These are phyloP conservation scores for Hyposoter dolosus DNA, from an alignment of 2,888 invertebrate species.

Conservation along the genomic window DNA sequence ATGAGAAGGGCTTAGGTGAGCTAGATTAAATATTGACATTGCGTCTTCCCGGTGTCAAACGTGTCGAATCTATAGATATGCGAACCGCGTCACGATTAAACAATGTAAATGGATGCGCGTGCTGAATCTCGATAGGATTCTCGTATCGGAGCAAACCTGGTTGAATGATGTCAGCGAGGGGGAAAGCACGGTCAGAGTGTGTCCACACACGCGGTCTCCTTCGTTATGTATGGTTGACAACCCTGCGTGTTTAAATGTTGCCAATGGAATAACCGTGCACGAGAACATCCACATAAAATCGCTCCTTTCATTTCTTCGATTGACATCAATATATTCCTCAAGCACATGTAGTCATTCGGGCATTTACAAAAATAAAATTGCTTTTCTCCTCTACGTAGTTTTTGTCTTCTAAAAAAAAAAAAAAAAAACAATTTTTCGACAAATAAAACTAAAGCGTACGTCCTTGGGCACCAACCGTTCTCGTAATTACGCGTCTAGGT, in stretches of 20 bases:
- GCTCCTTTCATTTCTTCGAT: neutral
- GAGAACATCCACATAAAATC: neutral
- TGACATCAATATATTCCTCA: neutral
- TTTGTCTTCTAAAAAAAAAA: neutral
- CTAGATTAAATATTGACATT: neutral
- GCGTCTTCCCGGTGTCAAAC: neutral
- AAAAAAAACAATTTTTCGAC: neutral
- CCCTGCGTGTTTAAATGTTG: conserved; percentile 10
- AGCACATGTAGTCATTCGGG: neutral
- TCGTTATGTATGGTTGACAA: conserved; percentile 49
- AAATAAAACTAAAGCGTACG: neutral
- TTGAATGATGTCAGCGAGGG: conserved; percentile 43
- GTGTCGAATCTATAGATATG: conserved; percentile 18
- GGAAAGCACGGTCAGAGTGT: conserved; percentile 43
- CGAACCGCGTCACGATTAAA: conserved; percentile 66
- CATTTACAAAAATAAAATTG: neutral
- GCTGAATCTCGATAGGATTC: conserved; percentile 68
- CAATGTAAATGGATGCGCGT: conserved; percentile 69
- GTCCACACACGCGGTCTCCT: conserved; percentile 60
- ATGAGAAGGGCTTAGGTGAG: conserved; percentile 34
- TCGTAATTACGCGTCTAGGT: neutral
- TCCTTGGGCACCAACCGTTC: neutral
- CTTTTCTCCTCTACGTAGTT: neutral
- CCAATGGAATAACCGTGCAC: neutral
- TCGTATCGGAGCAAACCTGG: conserved; percentile 59